Percentiles rank a stretch among this genome's conserved stretches.
Evolutionary conservation across 2,113 vertebrate species (phyloP).

Genomic region (Fulica atra): DNA sequence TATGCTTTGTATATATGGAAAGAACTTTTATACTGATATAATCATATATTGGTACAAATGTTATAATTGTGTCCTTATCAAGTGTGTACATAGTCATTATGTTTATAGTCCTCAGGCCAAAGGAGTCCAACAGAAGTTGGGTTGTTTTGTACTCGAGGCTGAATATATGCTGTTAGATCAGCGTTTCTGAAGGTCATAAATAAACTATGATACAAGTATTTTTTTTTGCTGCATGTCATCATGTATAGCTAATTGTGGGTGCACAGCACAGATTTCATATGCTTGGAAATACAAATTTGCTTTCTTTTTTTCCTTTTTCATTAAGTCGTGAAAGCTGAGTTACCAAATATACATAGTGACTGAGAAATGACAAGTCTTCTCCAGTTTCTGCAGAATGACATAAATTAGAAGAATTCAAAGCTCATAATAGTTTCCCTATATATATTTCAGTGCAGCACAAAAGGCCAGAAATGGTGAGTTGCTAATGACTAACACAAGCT

Average conservation of each 20-base stretch:
- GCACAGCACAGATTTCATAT: neutral
- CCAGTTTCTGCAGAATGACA: neutral
- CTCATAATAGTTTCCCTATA: neutral
- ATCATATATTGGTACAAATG: neutral
- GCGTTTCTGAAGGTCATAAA: constrained; percentile 8
- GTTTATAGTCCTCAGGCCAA: neutral
- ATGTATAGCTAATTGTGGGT: neutral
- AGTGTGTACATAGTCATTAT: neutral
- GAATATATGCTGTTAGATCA: neutral
- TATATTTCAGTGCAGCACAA: neutral
- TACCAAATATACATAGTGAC: neutral
- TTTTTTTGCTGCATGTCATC: neutral
- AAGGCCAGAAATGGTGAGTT: neutral
- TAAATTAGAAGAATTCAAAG: neutral
- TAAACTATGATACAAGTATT: neutral
- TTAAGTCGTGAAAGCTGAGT: neutral
- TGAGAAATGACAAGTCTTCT: neutral
- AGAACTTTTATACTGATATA: neutral
- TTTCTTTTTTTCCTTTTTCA: neutral
- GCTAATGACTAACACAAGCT: constrained; percentile 23
- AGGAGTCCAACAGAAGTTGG: neutral
- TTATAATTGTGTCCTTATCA: constrained; percentile 15
- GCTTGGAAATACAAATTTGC: neutral
- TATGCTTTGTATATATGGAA: neutral
- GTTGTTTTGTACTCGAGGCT: neutral